Percentiles rank a stretch among this genome's conserved stretches.
Evolutionary conservation across 1,140 invertebrate species (phyloP).

Genomic region (Drosophila guanche): DNA sequence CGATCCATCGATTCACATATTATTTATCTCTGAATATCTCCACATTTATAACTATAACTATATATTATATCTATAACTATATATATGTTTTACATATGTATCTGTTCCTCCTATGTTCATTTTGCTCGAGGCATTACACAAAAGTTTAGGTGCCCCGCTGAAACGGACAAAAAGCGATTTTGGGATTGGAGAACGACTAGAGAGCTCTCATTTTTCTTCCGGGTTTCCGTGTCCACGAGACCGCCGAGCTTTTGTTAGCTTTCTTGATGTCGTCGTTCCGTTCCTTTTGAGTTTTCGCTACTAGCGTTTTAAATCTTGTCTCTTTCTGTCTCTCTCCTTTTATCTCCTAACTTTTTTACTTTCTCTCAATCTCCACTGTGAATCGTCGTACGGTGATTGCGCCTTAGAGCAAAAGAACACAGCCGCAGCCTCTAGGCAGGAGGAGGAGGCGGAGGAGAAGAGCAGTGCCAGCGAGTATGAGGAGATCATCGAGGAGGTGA

Average conservation of each 20-base stretch:
- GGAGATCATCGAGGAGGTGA: slow-evolving; percentile 81
- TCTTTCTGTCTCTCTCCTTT: slow-evolving; percentile 32
- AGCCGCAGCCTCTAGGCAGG: slow-evolving; percentile 47
- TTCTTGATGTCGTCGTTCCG: slow-evolving; percentile 30
- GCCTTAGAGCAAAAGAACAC: slow-evolving; percentile 67
- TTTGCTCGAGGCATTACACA: too few species aligned
- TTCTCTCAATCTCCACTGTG: slow-evolving; percentile 4
- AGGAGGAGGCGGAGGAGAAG: slow-evolving; percentile 55
- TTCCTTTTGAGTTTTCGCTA: slow-evolving; percentile 25
- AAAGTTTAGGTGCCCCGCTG: too few species aligned
- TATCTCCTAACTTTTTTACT: slow-evolving; percentile 16
- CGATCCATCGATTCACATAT: slow-evolving; percentile 21
- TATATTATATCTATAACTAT: too few species aligned
- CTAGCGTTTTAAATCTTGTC: slow-evolving; percentile 3
- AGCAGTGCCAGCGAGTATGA: slow-evolving; percentile 83
- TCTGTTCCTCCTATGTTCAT: too few species aligned
- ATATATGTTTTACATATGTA: too few species aligned
- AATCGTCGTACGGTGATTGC: too few species aligned
- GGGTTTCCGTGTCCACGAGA: not conserved
- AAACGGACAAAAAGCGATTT: too few species aligned
- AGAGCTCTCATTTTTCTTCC: too few species aligned
- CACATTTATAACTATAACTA: too few species aligned
- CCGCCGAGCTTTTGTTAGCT: slow-evolving; percentile 14
- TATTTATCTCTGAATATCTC: not conserved
- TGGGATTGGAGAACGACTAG: too few species aligned